A percentile compares a stretch with the other conserved stretches of the same genome.
Conservation (phyloP, 1,140 invertebrate genomes). For the Eumeta japonica region DNA sequence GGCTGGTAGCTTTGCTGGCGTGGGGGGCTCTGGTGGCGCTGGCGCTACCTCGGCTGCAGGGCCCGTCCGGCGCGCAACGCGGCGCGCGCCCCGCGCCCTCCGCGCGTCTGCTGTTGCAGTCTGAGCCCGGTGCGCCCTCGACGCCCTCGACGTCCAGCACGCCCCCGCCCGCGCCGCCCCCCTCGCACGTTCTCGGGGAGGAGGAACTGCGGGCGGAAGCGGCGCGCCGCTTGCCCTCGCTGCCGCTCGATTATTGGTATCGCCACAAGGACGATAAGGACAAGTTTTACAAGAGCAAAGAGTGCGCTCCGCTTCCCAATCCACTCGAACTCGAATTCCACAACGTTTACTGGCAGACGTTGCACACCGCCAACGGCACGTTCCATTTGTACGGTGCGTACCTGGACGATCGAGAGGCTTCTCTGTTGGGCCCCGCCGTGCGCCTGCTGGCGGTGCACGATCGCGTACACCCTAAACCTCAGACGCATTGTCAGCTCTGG, state of each 20-base stretch:
- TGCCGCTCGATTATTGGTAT: conserved; percentile 83
- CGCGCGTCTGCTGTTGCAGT: conserved; percentile 40
- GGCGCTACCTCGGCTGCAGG: conserved; percentile 15
- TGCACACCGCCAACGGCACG: conserved; percentile 77
- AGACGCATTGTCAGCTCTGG: conserved; percentile 87
- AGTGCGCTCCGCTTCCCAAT: conserved; percentile 78
- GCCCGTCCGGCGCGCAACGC: conserved; percentile 8
- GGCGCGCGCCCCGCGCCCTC: conserved; percentile 22
- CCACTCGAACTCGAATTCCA: conserved; percentile 88
- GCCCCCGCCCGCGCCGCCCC: conserved; percentile 49
- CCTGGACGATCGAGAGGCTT: conserved; percentile 77
- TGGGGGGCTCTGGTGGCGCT: conserved; percentile 22
- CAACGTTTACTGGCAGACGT: conserved; percentile 87
- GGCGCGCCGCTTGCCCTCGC: conserved; percentile 71
- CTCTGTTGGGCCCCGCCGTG: conserved; percentile 75
- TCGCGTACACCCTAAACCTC: conserved; percentile 78
- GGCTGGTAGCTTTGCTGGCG: conserved; percentile 21
- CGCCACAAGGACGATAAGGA: conserved; percentile 71
- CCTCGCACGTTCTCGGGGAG: conserved; percentile 68
- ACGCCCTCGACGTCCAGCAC: conserved; percentile 25
- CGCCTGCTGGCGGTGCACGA: conserved; percentile 89
- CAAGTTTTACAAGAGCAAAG: conserved; percentile 71
- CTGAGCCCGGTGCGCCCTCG: conserved; percentile 42
- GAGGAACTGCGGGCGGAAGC: conserved; percentile 75
- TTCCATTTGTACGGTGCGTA: conserved; percentile 89